phyloP scores from a whole-genome alignment of 1,140 invertebrate species.

The Apis florea region DNA sequence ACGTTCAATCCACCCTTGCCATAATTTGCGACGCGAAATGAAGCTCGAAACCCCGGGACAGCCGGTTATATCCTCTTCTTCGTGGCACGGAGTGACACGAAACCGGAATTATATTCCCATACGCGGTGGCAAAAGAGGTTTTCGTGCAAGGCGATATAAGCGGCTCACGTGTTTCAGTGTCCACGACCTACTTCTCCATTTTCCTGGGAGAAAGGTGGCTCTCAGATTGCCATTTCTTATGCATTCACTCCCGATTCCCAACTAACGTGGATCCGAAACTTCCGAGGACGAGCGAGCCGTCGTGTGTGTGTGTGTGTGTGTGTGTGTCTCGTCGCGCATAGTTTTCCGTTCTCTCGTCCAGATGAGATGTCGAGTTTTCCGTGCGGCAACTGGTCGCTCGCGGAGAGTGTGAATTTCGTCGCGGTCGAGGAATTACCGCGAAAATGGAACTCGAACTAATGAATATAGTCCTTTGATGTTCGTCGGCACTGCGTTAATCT shows the following conservation, averaged over 20 bases:
- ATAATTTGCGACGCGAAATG: slow-evolving; percentile 25
- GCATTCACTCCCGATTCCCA: slow-evolving; percentile 42
- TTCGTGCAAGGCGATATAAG: slow-evolving; percentile 14
- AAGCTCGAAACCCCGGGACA: background rate
- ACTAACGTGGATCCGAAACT: slow-evolving; percentile 36
- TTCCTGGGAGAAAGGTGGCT: slow-evolving; percentile 46
- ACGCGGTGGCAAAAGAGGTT: slow-evolving; percentile 33
- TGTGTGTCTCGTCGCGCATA: background rate
- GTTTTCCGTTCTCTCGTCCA: background rate
- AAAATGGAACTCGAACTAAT: background rate
- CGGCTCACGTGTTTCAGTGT: slow-evolving; percentile 50
- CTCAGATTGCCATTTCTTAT: slow-evolving; percentile 35
- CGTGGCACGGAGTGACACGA: slow-evolving; percentile 29
- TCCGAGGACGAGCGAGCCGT: background rate
- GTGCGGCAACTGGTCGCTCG: too few species aligned
- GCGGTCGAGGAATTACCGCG: background rate
- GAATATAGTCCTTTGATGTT: background rate
- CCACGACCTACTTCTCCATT: slow-evolving; percentile 54
- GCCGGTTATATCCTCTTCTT: slow-evolving; percentile 5
- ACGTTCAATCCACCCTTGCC: slow-evolving; percentile 9
- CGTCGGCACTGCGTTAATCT: background rate
- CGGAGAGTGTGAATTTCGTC: background rate
- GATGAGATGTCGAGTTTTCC: background rate
- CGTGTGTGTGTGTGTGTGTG: too few species aligned
- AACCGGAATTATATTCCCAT: slow-evolving; percentile 53